A percentile compares a stretch with the other conserved stretches of the same genome.
Conservation (phyloP, 2,113 vertebrate genomes). For the Marcusenius ussheri region DNA sequence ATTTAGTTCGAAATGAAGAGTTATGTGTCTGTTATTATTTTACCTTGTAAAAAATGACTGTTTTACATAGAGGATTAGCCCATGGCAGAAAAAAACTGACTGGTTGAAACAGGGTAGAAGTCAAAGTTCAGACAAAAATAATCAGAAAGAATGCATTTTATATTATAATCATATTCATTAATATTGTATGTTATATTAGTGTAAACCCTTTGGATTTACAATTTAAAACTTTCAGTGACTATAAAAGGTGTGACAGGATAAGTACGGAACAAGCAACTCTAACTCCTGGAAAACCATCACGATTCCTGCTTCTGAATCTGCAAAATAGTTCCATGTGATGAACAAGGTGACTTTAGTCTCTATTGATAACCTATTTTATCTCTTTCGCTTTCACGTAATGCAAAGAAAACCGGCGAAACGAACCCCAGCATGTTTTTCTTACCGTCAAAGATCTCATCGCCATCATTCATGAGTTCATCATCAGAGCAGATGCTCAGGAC, state of each 20-base stretch:
- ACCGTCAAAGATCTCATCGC: conserved; percentile 70
- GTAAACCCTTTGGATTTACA: neutral
- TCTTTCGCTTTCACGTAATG: neutral
- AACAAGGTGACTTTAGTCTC: neutral
- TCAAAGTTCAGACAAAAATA: neutral
- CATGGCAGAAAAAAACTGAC: neutral
- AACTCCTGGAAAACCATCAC: neutral
- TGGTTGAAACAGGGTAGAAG: neutral
- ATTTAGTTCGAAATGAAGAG: neutral
- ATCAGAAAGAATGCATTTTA: neutral
- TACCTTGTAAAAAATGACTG: neutral
- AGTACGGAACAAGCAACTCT: neutral
- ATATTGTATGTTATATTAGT: neutral
- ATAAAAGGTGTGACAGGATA: neutral
- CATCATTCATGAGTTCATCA: conserved; percentile 70
- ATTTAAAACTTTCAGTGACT: neutral
- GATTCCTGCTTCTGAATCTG: neutral
- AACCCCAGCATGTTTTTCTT: conserved; percentile 16
- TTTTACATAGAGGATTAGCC: neutral
- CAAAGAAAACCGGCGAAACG: neutral
- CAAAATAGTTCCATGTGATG: neutral
- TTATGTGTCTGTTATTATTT: neutral
- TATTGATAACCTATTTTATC: neutral
- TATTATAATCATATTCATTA: neutral
- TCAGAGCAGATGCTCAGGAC: conserved; percentile 74